Base-by-base conservation (phyloP, 1,140 invertebrate species). In the Danaus plexippus region DNA sequence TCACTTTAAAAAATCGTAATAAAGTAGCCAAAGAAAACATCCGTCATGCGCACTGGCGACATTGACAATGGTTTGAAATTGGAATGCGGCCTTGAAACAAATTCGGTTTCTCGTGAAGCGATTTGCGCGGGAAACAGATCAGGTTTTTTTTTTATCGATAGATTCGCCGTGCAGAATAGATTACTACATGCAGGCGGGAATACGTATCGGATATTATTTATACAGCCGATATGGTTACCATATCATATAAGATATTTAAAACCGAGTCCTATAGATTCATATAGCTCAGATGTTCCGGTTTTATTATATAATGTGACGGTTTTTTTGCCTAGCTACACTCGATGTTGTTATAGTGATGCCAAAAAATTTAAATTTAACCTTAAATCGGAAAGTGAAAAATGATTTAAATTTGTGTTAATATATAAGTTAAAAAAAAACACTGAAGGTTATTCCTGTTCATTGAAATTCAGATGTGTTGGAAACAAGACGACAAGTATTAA, bases 61-160 rank as follows among this genome's bases (percentile, higher is more conserved):
- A 85, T 85, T 85, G 79, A 82, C 80, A 85, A 80, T 81, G 80
- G 73, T 78, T 78, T 75, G 74, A 77, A 79, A 69, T 67, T 75
- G 77, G 80, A 76, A 83, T 83, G 81, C 68, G 80, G 73, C 81
- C 81, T 83, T 85, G 81, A 72, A 71, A 67, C 71, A 71, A 73
- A 75, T 79, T 81, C 80, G 78, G 72, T 73, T 73, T 69, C 73
- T 76, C 74, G 72, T 60, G 60, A 61, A 65, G 65, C 64, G 70
- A 72, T 76, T 77, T 65, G 73, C 74, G 74, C 80, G 78, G 77
- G 77, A 83, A 79, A 72, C 71, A 80, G 71, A 78, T 75, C 69
- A 62, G 57, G 67, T 78, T 73, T 75, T 71, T 22, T 73, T 77
- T 66, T 70, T 71, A 72, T 70, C 70, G 68, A 74, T 70, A 68